Evolutionary conservation across 2,797 vertebrate species (phyloP), one percentile per base, ranked within the genome.

Genomic region (Syndactyla subalaris): DNA sequence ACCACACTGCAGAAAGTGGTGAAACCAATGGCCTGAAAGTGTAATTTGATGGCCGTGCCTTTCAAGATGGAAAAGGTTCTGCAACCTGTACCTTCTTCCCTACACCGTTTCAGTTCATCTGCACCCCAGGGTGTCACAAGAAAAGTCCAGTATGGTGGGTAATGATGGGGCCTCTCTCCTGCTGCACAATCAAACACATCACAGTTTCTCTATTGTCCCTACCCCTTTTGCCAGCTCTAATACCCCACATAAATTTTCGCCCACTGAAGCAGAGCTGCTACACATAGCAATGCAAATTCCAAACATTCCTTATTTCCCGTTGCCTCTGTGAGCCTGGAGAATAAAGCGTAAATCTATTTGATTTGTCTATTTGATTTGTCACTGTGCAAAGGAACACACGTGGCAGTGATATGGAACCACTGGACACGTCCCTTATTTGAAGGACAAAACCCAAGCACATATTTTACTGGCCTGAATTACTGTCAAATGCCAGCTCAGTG

Each of bases 281-380:
- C 95, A 94, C 92, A 91, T 90, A 96, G 88, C 89, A 79, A 15
- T 92, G 71, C 94, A 76, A 96, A 96, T 96, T 95, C 92, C 94
- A 89, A 74, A 65, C 75, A 79, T 90, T 95, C 85, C 68, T 68
- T 86, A 85, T 81, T 65, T 26, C 46, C 70, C 73, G 38, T 61
- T 58, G 77, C 72, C 58, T 90, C 88, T 77, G 83, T 55, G 20
- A 89, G 80, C 77, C 41, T 32, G 57, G 57, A 51, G 72, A 87
- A 87, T 48, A 68, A 87, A 79, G 51, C 4, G 1, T 34, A 63
- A 77, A 91, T 87, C 43, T 43, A 4, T 87, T 92, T 68, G 76
- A 62, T 91, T 83, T 89, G 78, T 75, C 7, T 38, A 3, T 85
- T 92, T 66, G 72, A 65, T 93, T 84, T 91, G 82, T 71, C 8